Base-by-base conservation (phyloP, 2,113 vertebrate species). In the Pangasianodon hypophthalmus region DNA sequence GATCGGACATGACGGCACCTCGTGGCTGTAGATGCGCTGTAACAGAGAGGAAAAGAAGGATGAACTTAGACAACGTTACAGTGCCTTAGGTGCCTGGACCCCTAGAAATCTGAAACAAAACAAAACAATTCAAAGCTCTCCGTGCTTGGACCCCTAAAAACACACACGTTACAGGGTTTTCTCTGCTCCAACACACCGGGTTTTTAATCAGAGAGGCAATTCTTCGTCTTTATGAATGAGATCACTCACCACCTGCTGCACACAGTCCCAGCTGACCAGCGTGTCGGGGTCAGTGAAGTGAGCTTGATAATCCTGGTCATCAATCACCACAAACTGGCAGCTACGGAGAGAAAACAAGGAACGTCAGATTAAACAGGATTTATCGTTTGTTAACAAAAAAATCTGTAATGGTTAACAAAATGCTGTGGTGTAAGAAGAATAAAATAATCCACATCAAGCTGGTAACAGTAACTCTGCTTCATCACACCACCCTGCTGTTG, bases 211-310 rank as follows among this genome's bases (percentile, higher is more conserved):
- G 0, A 3, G 48, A 48, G 4, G 48, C 48, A 54, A 54, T 54
- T 54, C 54, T 16, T 14, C 14, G 7, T 67, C 29, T 67, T 67
- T 29, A n/a, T n/a, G 29, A 19, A 71, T 19, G 0, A 6, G 80
- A 56, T 84, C 56, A 97, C 97, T 97, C 90, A 99, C 98, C 97
- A 99, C 98, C 97, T 99, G 98, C 94, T 99, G 97, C 96, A 99
- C 98, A 95, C 97, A 98, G 95, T 99, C 98, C 98, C 98, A 99
- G 96, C 97, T 98, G 94, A 99, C 98, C 95, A 99, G 96, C 48
- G 97, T 98, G 95, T 99, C 98, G 90, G 98, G 98, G 95, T 99
- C 98, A 95, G 97, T 97, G 96, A 99, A 99, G 95, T 99, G 97
- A 93, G 97, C 97, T 93, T 97, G 97, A 94, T 99, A 99, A 95